Base-by-base conservation (phyloP, 2,888 invertebrate genomes). In the Bellardia bayeri region DNA sequence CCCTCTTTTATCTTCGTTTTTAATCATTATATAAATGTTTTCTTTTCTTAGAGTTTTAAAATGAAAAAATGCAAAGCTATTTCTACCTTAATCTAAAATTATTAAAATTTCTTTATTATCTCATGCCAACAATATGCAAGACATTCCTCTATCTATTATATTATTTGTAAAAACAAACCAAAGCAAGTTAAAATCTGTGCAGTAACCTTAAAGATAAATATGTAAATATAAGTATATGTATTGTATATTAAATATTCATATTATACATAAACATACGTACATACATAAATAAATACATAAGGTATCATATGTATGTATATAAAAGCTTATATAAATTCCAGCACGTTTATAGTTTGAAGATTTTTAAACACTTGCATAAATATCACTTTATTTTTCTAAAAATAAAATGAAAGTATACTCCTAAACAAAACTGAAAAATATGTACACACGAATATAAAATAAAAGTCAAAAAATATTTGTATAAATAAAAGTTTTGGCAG, bases 171-270 rank as follows among this genome's bases (percentile, higher is more conserved):
- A 33, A 51, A 69, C 3, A 49, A 51, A 51, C 4, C 37, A 6
- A 49, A 68, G 2, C 14, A 49, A 68, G 5, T 51, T 33, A 14
- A 69, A 51, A 69, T 49, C 68, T 69, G 33, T 69, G 33, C 68
- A 69, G 6, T 30, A 49, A 33, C 45, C 68, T 68, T 30, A 30
- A 68, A 33, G 9, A 66, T 42, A 66, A 33, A 13, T 13, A 23
- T 16, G 37, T 51, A 51, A 14, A 37, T 1, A 2, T 37, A 37
- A 37, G 4, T 37, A 37, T 6, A 37, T 45, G 11, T 45, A 11
- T 11, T 45, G 0, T 45, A 5, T 45, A 45, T 45, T 45, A 45
- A 45, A 66, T 66, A 5, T 4, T 66, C 13, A 42, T 42, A 6
- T 42, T 66, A 16, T 11, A 42, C 13, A 11, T n/a, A 23, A 2